Conservation (phyloP, 53 echinoderm and acorn worm genomes). For the Echinometra lucunter region DNA sequence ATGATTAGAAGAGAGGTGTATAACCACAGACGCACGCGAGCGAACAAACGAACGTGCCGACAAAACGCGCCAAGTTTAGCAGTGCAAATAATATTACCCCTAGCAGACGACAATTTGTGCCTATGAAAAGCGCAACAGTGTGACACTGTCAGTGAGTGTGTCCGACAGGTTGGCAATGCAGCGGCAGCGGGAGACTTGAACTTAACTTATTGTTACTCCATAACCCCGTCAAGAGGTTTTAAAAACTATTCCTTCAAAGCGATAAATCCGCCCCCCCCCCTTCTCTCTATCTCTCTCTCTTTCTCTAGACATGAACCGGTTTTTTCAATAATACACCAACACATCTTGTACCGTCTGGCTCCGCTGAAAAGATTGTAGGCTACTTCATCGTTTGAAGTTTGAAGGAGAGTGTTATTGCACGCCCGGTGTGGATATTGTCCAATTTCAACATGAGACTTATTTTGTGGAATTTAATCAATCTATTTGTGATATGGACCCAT, state of each 20-base stretch:
- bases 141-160: background rate
- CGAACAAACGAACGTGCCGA: background rate
- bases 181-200: constrained; percentile 14
- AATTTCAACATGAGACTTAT: constrained; percentile 45
- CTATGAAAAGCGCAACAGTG: background rate
- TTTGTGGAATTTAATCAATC: constrained; percentile 65
- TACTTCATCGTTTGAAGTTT: background rate
- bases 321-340: background rate
- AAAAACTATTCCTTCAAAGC: background rate
- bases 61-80: background rate
- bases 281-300: no score
- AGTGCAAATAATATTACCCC: background rate
- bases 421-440: background rate
- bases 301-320: background rate
- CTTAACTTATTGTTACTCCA: background rate
- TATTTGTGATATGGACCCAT: constrained; percentile 9
- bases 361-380: background rate
- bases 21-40: constrained; percentile 30
- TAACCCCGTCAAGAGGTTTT: background rate
- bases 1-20: background rate
- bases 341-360: background rate
- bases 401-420: background rate
- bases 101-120: constrained; percentile 13
- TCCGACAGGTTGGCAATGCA: constrained; percentile 12
- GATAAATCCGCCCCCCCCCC: no score